These are phyloP conservation scores for Brachypterus glaber DNA, from an alignment of 2,888 invertebrate species.

Conservation along the genomic window DNA sequence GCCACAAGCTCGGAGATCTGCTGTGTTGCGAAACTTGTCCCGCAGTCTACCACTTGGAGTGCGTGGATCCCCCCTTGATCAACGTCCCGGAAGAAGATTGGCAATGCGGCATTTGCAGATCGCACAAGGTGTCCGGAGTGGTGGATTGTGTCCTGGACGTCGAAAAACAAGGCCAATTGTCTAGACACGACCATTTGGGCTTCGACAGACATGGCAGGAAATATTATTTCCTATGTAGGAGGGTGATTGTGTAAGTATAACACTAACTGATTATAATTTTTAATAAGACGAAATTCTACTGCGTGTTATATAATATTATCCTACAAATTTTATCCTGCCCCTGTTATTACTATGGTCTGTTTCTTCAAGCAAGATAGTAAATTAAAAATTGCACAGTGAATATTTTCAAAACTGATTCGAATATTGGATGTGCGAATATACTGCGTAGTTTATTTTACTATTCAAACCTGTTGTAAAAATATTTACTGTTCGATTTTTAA, in stretches of 20 bases:
- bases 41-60: slow-evolving; percentile 94
- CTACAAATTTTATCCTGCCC: too few species aligned
- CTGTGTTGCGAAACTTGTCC: slow-evolving; percentile 97
- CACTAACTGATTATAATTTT: too few species aligned
- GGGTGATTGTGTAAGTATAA: slow-evolving; percentile 81
- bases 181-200: slow-evolving; percentile 89
- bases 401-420: too few species aligned
- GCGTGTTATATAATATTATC: too few species aligned
- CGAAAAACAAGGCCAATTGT: slow-evolving; percentile 83
- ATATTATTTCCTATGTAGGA: slow-evolving; percentile 91
- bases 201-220: slow-evolving; percentile 93
- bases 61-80: slow-evolving; percentile 88
- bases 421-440: too few species aligned
- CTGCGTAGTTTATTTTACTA: too few species aligned
- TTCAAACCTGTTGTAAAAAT: too few species aligned
- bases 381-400: too few species aligned
- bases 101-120: slow-evolving; percentile 90
- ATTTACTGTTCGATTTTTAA: too few species aligned
- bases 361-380: too few species aligned
- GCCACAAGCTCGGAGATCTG: slow-evolving; percentile 87
- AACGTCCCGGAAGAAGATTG: slow-evolving; percentile 96
- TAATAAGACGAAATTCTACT: too few species aligned
- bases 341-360: too few species aligned
- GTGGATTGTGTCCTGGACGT: slow-evolving; percentile 86
- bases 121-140: slow-evolving; percentile 86